Percentiles rank a stretch among this genome's conserved stretches.
Evolutionary conservation across 1,140 invertebrate genomes (phyloP).

Genomic region (Drosophila insularis): DNA sequence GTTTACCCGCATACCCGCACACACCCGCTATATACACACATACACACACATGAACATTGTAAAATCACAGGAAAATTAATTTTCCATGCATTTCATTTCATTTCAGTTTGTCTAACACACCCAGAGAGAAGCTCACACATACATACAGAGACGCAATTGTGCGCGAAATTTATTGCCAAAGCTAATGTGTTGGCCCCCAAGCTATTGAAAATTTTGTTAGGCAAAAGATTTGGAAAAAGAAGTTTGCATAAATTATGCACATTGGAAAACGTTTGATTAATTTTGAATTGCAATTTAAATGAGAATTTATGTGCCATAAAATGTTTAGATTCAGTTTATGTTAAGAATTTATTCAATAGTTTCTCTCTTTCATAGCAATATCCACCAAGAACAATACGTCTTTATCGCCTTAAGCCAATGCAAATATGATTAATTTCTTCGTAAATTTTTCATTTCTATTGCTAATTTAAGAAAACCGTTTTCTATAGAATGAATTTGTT

Average conservation of each 20-base stretch:
- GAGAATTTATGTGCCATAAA: slow-evolving; percentile 18
- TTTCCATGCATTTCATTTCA: slow-evolving; percentile 68
- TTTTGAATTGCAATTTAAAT: slow-evolving; percentile 44
- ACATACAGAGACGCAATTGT: slow-evolving; percentile 63
- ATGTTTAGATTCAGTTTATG: background rate
- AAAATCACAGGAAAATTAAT: slow-evolving; percentile 78
- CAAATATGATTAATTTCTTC: background rate
- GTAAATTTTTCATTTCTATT: background rate
- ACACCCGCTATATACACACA: slow-evolving; percentile 10
- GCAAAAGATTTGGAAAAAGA: slow-evolving; percentile 35
- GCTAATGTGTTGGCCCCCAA: slow-evolving; percentile 69
- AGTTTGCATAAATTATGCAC: slow-evolving; percentile 66
- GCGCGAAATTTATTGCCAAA: slow-evolving; percentile 73
- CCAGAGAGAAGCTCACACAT: slow-evolving; percentile 37
- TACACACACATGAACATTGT: slow-evolving; percentile 33
- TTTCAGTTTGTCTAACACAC: slow-evolving; percentile 34
- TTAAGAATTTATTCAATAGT: slow-evolving; percentile 2
- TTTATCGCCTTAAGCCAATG: background rate
- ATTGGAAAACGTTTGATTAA: slow-evolving; percentile 46
- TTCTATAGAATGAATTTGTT: background rate
- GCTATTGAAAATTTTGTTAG: slow-evolving; percentile 52
- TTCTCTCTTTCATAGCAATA: background rate
- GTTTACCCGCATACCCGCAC: slow-evolving; percentile 9
- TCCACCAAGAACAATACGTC: background rate
- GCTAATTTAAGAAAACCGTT: background rate